Evolutionary conservation across 1,140 invertebrate genomes (phyloP).

Genomic region (Drosophila truncata): DNA sequence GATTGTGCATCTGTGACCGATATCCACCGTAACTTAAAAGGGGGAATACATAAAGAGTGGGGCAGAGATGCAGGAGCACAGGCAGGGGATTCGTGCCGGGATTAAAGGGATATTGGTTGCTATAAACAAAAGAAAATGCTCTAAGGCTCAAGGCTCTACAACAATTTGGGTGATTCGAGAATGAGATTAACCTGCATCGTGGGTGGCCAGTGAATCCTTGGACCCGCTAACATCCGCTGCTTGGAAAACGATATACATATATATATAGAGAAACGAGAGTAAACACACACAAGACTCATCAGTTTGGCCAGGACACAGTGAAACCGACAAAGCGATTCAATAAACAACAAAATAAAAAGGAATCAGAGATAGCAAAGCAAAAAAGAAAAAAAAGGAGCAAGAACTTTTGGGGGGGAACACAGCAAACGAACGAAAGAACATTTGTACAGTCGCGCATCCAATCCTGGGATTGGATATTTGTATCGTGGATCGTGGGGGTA

Average conservation of each 20-base stretch:
- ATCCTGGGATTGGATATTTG: conserved; percentile 19
- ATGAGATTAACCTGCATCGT: conserved; percentile 89
- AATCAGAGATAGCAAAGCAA: conserved; percentile 42
- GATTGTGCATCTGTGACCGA: conserved; percentile 17
- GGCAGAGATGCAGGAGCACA: neutral
- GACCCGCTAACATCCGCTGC: conserved; percentile 92
- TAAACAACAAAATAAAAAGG: conserved; percentile 14
- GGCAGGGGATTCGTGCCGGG: conserved; percentile 27
- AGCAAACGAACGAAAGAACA: conserved; percentile 52
- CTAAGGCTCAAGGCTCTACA: conserved; percentile 10
- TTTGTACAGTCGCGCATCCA: conserved; percentile 46
- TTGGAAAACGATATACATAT: conserved; percentile 61
- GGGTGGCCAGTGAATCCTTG: conserved; percentile 91
- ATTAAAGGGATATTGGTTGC: neutral
- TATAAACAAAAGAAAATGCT: conserved; percentile 3
- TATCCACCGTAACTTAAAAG: conserved; percentile 9
- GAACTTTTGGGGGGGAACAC: conserved; percentile 13
- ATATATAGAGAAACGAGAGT: conserved; percentile 53
- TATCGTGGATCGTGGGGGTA: neutral
- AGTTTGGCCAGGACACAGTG: conserved; percentile 41
- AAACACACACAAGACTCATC: conserved; percentile 45
- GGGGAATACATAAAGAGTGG: neutral
- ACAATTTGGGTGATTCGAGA: conserved; percentile 4
- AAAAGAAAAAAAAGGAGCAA: neutral
- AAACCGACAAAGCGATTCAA: conserved; percentile 17